Conservation (phyloP, 2,797 vertebrate species). For the Myripristis jacobus region DNA sequence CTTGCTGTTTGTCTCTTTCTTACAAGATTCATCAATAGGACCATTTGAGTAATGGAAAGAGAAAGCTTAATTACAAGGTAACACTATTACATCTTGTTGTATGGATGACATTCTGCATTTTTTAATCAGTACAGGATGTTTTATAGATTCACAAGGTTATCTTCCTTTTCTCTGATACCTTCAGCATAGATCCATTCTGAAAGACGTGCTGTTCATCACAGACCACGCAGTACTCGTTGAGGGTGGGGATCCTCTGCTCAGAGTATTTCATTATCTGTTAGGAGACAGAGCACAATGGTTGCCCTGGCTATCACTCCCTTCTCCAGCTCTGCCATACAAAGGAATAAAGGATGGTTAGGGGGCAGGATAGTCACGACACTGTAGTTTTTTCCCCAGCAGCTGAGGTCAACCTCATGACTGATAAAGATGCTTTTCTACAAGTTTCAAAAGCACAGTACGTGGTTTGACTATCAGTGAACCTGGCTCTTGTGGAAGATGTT, state of each 20-base stretch:
- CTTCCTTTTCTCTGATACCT: constrained; percentile 81
- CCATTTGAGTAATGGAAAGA: constrained; percentile 18
- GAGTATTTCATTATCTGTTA: constrained; percentile 98
- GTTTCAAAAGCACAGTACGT: too few species aligned
- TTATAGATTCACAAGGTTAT: background rate
- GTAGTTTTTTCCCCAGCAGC: background rate
- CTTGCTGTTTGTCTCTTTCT: background rate
- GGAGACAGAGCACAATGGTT: constrained; percentile 51
- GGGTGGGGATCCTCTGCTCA: constrained; percentile 96
- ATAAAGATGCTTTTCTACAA: too few species aligned
- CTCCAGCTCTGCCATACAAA: constrained; percentile 17
- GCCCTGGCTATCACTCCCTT: constrained; percentile 53
- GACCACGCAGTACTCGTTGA: constrained; percentile 99
- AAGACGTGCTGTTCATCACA: constrained; percentile 99
- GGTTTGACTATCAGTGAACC: too few species aligned
- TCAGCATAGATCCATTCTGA: constrained; percentile 99
- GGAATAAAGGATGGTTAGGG: background rate
- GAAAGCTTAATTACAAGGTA: background rate
- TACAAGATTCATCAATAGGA: constrained; percentile 12
- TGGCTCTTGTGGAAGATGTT: too few species aligned
- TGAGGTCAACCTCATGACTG: background rate
- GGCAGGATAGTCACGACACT: constrained; percentile 18
- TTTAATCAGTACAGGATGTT: background rate
- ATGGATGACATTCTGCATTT: background rate
- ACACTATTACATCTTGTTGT: background rate